These are phyloP conservation scores for Apis laboriosa DNA, from an alignment of 1,140 invertebrate genomes.

Conservation along the genomic window DNA sequence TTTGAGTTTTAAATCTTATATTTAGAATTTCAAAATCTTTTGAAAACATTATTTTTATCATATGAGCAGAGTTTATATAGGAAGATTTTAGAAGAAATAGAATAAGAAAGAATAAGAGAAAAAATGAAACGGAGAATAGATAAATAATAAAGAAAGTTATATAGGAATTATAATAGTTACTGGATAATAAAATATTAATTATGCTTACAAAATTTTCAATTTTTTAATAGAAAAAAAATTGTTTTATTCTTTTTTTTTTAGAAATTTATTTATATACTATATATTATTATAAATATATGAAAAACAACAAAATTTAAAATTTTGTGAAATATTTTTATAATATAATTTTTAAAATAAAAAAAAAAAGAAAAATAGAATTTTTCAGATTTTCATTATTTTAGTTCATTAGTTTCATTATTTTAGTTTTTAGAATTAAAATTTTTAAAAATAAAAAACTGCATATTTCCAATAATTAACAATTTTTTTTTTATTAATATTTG, in stretches of 20 bases:
- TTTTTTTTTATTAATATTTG: not conserved
- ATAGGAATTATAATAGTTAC: not conserved
- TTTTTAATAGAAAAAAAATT: not conserved
- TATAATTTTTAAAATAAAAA: not conserved
- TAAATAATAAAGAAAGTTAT: not conserved
- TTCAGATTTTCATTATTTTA: not conserved
- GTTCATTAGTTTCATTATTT: not conserved
- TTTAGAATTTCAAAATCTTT: not conserved
- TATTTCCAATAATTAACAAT: not conserved
- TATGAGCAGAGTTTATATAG: not conserved
- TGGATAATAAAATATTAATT: not conserved
- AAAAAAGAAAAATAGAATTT: not conserved
- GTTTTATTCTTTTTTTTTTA: not conserved
- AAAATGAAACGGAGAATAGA: not conserved
- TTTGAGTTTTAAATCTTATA: not conserved
- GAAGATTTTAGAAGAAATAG: not conserved
- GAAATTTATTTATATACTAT: not conserved
- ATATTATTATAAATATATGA: too few species aligned
- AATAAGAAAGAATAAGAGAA: not conserved
- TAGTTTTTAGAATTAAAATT: not conserved
- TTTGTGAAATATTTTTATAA: not conserved
- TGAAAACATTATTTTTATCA: not conserved
- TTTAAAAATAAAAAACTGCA: too few species aligned
- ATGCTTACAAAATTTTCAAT: not conserved
- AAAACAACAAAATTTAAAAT: not conserved